These are phyloP conservation scores for Hippopotamus amphibius DNA, from an alignment of 2,113 vertebrate species.

Conservation along the genomic window DNA sequence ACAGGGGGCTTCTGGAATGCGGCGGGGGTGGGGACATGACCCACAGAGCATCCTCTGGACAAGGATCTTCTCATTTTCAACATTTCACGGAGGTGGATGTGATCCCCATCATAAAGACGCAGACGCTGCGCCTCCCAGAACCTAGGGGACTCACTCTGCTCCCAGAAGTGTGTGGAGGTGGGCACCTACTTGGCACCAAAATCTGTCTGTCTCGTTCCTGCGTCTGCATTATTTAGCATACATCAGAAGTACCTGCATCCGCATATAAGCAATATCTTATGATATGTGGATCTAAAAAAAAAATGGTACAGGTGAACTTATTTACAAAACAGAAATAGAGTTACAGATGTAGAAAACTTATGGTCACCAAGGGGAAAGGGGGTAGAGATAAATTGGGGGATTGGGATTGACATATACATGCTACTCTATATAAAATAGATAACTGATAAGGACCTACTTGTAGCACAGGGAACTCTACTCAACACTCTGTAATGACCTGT, in stretches of 20 bases:
- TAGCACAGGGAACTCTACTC: background rate
- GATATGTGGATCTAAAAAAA: background rate
- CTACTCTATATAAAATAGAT: background rate
- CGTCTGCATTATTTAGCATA: background rate
- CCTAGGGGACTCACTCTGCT: background rate
- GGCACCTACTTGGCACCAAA: background rate
- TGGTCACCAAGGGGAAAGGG: background rate
- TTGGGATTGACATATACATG: background rate
- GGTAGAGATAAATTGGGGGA: background rate
- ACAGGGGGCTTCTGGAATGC: background rate
- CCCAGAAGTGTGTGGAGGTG: background rate
- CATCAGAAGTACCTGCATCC: background rate
- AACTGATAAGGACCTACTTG: background rate
- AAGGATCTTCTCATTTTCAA: background rate
- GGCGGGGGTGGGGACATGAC: too few relatives aligned
- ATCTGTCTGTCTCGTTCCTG: background rate
- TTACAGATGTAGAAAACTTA: background rate
- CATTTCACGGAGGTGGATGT: accelerated
- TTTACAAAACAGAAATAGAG: background rate
- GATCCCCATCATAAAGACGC: background rate
- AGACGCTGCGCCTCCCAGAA: background rate
- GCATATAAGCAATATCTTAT: accelerated
- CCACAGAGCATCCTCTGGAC: background rate
- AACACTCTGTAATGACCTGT: background rate
- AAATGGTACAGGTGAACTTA: background rate